Base-by-base conservation (phyloP, 2,113 vertebrate species). In the Lepus europaeus region DNA sequence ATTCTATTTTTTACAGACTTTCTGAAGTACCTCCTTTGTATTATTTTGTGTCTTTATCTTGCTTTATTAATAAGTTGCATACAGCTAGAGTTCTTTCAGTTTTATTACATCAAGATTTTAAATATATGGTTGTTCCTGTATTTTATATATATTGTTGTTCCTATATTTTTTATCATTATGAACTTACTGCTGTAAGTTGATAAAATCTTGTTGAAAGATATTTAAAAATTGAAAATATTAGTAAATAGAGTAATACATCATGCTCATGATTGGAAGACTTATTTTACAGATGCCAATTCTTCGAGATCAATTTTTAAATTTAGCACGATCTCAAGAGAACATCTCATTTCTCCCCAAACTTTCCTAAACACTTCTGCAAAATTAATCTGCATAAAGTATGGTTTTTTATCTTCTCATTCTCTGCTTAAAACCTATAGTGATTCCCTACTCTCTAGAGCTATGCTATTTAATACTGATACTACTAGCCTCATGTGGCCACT, bases 401-500 rank as follows among this genome's bases (percentile, higher is more conserved):
- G 3, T 56, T 77, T 95, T 45, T 83, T 73, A 39, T 96, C 19
- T 31, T 92, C 2, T 74, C 74, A 59, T 72, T 89, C 19, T 33
- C 31, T 59, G 29, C 72, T 91, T 74, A 88, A 93, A 85, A 88
- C 31, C 20, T 36, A 69, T 9, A 69, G 70, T 51, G 51, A 89
- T 82, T 89, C 53, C 33, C 23, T 53, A 2, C 19, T 87, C 70
- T 85, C 87, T 39, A 79, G 88, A 96, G 72, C 64, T 68, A 22
- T 66, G 25, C 51, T 89, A 63, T 77, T 78, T 89, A 93, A 89
- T 74, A 70, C 27, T 66, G 80, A 83, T 66, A 84, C 23, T 9
- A 63, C 22, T 36, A 49, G 72, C 89, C 74, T 95, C 93, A 31
- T 61, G 89, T 86, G 93, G 79, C 89, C 59, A 91, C 51, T 91